Evolutionary conservation across 1,140 invertebrate species (phyloP).

Genomic region (Fopius arisanus): DNA sequence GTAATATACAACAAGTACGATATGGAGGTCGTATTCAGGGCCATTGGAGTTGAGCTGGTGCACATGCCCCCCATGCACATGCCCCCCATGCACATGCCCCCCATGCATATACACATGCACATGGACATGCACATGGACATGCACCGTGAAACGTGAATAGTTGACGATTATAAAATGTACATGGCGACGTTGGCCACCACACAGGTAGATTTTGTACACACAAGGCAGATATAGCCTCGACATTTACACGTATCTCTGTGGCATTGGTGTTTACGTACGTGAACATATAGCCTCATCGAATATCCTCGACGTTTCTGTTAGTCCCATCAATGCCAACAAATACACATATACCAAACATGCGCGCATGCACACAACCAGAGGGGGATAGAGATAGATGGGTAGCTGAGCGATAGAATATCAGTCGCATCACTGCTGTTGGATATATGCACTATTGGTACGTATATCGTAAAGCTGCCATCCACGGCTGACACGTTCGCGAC

Average conservation of each 20-base stretch:
- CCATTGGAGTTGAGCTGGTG: not conserved
- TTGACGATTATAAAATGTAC: not conserved
- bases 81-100: not conserved
- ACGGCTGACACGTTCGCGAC: slow-evolving; percentile 27
- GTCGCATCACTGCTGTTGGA: slow-evolving; percentile 14
- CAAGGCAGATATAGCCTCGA: not conserved
- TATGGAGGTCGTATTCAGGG: slow-evolving; percentile 9
- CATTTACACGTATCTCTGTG: not conserved
- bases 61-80: not conserved
- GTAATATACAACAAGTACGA: not conserved
- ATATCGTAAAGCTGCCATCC: slow-evolving; percentile 26
- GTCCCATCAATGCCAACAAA: not conserved
- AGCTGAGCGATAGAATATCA: slow-evolving; percentile 15
- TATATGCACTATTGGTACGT: slow-evolving; percentile 1
- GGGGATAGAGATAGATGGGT: not conserved
- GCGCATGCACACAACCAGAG: not conserved
- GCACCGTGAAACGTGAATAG: not conserved
- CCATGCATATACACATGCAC: not conserved
- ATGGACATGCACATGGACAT: too few relatives aligned
- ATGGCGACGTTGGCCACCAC: not conserved
- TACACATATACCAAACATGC: not conserved
- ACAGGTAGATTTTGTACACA: not conserved
- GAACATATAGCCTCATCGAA: slow-evolving; percentile 9
- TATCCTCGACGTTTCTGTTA: slow-evolving; percentile 11
- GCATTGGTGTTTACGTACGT: slow-evolving; percentile 1